A percentile compares a stretch with the other conserved stretches of the same genome.
Evolutionary conservation across 2,797 vertebrate species (phyloP).

Genomic region (Onychomys leucogaster): DNA sequence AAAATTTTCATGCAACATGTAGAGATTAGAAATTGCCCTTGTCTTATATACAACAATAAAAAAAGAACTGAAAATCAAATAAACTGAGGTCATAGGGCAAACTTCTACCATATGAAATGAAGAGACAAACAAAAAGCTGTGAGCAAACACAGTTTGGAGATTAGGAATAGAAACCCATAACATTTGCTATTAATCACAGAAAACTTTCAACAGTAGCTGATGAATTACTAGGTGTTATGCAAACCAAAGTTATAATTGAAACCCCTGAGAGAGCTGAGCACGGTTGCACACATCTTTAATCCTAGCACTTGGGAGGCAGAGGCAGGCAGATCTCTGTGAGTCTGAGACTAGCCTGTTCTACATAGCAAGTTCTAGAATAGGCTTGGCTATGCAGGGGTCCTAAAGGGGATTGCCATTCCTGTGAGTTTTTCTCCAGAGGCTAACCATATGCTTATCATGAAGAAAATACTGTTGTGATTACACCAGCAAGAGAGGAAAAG

Average conservation of each 20-base stretch:
- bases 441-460: not conserved
- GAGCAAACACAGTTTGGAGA: not conserved
- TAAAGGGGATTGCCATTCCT: not conserved
- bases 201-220: not conserved
- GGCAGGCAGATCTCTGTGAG: not conserved
- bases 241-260: not conserved
- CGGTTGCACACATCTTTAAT: not conserved
- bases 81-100: not conserved
- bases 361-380: too few species aligned
- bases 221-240: not conserved
- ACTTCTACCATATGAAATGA: not conserved
- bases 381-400: not conserved
- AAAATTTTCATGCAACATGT: not conserved
- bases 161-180: not conserved
- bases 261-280: not conserved
- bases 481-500: not conserved
- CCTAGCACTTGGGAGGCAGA: not conserved
- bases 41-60: not conserved
- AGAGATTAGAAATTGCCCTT: not conserved
- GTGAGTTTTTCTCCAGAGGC: not conserved
- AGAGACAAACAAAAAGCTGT: not conserved
- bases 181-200: not conserved
- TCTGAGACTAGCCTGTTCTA: not conserved
- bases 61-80: not conserved
- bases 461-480: not conserved